A percentile compares a stretch with the other conserved stretches of the same genome.
Evolutionary conservation across 2,113 vertebrate species (phyloP).

Genomic region (Hippocampus zosterae): DNA sequence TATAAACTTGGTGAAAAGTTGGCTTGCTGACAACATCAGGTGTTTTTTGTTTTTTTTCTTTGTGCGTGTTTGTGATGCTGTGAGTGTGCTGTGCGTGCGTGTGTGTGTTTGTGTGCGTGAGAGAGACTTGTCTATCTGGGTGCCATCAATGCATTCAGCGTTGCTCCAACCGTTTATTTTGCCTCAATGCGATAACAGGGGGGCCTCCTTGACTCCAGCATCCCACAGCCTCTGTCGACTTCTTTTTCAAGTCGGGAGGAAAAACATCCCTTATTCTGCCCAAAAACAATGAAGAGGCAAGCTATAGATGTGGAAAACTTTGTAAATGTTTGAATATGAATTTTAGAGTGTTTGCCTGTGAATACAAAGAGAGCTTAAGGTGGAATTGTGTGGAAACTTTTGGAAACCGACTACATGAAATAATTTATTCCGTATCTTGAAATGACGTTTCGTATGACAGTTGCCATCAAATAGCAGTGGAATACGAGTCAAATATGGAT

Average conservation of each 20-base stretch:
- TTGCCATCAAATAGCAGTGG: conserved; percentile 40
- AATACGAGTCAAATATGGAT: conserved; percentile 38
- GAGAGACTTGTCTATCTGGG: conserved; percentile 54
- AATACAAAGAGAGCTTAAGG: conserved; percentile 10
- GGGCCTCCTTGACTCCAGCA: conserved; percentile 53
- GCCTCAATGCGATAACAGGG: conserved; percentile 61
- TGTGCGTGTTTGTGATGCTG: conserved; percentile 23
- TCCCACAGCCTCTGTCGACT: conserved; percentile 53
- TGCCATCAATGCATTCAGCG: conserved; percentile 57
- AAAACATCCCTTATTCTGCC: conserved; percentile 38
- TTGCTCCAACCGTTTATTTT: conserved; percentile 55
- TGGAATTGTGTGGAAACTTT: conserved; percentile 19
- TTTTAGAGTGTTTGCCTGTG: conserved; percentile 11
- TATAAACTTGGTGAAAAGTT: conserved; percentile 43
- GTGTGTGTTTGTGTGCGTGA: conserved; percentile 19
- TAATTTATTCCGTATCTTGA: conserved; percentile 15
- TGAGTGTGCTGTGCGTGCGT: conserved; percentile 4
- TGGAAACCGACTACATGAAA: conserved; percentile 31
- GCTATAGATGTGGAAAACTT: conserved; percentile 17
- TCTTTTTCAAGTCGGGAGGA: conserved; percentile 31
- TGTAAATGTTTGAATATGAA: conserved; percentile 14
- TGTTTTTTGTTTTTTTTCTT: conserved; percentile 40
- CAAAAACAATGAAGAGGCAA: conserved; percentile 23
- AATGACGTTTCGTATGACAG: conserved; percentile 6
- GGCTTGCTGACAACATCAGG: conserved; percentile 45